Evolutionary conservation across 2,888 invertebrate genomes (phyloP), one percentile per base, ranked within the genome.

Genomic region (Agonopterix alstromeriana): DNA sequence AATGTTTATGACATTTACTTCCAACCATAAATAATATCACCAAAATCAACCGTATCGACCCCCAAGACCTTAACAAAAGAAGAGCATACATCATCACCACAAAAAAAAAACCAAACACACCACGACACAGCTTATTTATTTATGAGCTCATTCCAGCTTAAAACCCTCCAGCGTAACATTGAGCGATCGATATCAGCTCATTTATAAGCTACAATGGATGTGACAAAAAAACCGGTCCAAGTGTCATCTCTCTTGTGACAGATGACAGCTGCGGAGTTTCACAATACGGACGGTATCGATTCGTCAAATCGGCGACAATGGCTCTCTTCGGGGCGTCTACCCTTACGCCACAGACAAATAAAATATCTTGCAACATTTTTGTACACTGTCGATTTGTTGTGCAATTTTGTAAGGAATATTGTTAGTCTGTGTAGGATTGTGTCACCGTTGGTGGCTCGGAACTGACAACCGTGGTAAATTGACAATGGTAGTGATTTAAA

Each of bases 151-250:
- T 80, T 82, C 80, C 80, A 62, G 60, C 68, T 61, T 54, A 66
- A 75, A 73, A 76, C 82, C 79, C 81, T 78, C 78, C 67, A 69
- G 73, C 70, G 74, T 73, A 79, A 80, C 82, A 80, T 81, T 78
- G 75, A 77, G 75, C 80, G 87, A 87, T 87, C 82, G 84, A 84
- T 86, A 86, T 87, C 85, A 70, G 66, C 78, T 83, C 82, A 82
- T 85, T 83, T 78, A 70, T 70, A 72, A 72, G 73, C 65, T 73
- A 73, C 77, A 70, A 85, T 68, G 70, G 67, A 70, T 66, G 70
- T 73, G 79, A 81, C 79, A 77, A 75, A 85, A 84, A 81, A 85
- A 83, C 76, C 67, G 71, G 71, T 67, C 77, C 67, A 71, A 79
- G 83, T 84, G 84, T 83, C 85, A 84, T 82, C 82, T 77, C 74